Base-by-base conservation (phyloP, 2,113 vertebrate species). In the Saccopteryx leptura region DNA sequence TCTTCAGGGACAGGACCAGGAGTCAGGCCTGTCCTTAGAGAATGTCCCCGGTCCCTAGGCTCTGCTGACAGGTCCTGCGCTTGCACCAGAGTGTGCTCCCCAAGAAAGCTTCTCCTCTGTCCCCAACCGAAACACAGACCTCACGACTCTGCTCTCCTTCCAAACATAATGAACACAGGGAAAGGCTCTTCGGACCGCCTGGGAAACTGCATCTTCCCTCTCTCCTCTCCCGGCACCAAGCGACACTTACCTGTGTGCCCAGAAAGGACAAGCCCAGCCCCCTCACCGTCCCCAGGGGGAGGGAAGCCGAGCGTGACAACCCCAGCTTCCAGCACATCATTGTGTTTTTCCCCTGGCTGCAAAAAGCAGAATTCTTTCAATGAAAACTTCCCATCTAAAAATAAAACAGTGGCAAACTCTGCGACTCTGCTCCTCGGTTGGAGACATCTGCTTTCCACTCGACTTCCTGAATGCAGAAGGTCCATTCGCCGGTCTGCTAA, bases 361-460 rank as follows among this genome's bases (percentile, higher is more conserved):
- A 33, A 82, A 91, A 97, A 90, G 60, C 39, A 80, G 85, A 96
- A 92, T 88, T 94, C 88, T 97, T 96, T 88, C 86, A 94, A 75
- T 63, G 78, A 94, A 95, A 95, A 85, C 71, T 96, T 92, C 78
- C 46, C 50, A 84, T 69, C 97, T 97, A 98, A 97, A 98, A 98
- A 97, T 97, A 97, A 39, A 88, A 79, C 21, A 66, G 63, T 50
- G 88, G 94, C 97, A 88, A 89, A 95, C 93, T 92, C 96, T 94
- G 96, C 97, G 97, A 97, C 97, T 96, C 96, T 28, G 68, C 91
- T 78, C 96, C 97, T 97, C 96, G 87, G 91, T 74, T 94, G 97
- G 97, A 96, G 94, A 98, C 33, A 92, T 92, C 91, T 84, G 90
- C 83, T 96, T 94, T 89, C 91, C 63, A 83, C 92, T 93, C 95